Percentiles rank a stretch among this genome's conserved stretches.
phyloP scores from a whole-genome alignment of 2,113 vertebrate species.

The Oryzias celebensis region DNA sequence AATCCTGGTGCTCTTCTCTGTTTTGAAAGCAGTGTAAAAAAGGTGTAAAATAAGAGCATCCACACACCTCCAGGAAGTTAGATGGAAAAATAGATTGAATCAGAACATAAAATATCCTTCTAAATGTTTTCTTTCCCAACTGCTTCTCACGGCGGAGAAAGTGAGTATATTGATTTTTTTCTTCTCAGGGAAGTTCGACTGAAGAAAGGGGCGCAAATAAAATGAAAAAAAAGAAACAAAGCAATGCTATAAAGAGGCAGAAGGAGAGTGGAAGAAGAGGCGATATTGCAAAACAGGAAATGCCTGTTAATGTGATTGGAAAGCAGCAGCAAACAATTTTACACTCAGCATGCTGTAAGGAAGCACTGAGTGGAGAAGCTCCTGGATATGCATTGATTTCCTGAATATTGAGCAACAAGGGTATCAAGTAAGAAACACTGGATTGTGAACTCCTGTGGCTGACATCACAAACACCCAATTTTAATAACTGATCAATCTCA shows the following conservation, averaged over 20 bases:
- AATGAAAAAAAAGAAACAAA: conserved; percentile 42
- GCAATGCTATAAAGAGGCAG: conserved; percentile 49
- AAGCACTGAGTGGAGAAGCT: conserved; percentile 30
- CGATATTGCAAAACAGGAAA: conserved; percentile 54
- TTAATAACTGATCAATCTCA: conserved; percentile 50
- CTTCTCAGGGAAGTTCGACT: conserved; percentile 62
- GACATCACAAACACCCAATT: conserved; percentile 53
- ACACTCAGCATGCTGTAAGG: conserved; percentile 3
- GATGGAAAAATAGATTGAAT: conserved; percentile 10
- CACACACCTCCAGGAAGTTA: conserved; percentile 4
- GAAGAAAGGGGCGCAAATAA: conserved; percentile 64
- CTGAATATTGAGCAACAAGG: conserved; percentile 54
- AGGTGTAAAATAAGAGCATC: conserved; percentile 34
- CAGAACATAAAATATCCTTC: conserved; percentile 34
- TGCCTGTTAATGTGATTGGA: conserved; percentile 52
- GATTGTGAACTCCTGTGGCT: conserved; percentile 39
- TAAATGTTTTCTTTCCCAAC: conserved; percentile 53
- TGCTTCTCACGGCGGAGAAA: conserved; percentile 50
- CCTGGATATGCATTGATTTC: conserved; percentile 64
- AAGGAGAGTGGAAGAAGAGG: conserved; percentile 18
- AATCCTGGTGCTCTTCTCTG: conserved; percentile 31
- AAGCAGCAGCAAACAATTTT: conserved; percentile 40
- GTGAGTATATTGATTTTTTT: conserved; percentile 66
- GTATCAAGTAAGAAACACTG: conserved; percentile 39
- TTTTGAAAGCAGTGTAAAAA: conserved; percentile 11